Evolutionary conservation across 53 echinoderm and acorn worm species (phyloP), one percentile per base, ranked within the genome.

Genomic region (Antedon mediterranea): DNA sequence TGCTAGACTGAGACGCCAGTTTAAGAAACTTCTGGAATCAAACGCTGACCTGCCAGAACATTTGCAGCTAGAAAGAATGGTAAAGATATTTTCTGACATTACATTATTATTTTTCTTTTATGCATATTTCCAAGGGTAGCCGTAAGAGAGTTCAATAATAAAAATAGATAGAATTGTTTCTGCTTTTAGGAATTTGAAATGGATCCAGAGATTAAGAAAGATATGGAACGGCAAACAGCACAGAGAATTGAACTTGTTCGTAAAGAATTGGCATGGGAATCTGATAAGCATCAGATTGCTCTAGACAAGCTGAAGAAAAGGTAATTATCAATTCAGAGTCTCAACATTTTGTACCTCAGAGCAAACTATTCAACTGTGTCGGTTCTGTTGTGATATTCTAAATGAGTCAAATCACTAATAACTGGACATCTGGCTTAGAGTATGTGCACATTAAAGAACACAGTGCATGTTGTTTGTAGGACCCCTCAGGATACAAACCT

Each of bases 141-240:
- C 13, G 13, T 23, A 44, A 15, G 57, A 15, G 23, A 8, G 28
- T 7, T 4, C 78, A 23, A 18, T 13, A 18, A 28, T 23, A 80
- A 7, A 32, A 3, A 14, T 7, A 32, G 31, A 32, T 32, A 15
- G 20, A 28, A 2, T 23, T 71, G 26, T 30, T 32, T 78, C 72
- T 44, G 28, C n/a, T n/a, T 75, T 28, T 74, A 94, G 94, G 94
- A 94, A 41, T 94, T 94, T 94, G 94, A 94, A 82, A 94, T 94
- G 94, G 94, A 94, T 85, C 94, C 94, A 34, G 94, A 90, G 0
- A 94, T 94, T 72, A 74, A 90, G 32, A 82, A 82, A 37, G 94
- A 90, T 33, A 34, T 94, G 71, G 93, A 93, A 75, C 90, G 86
- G 71, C 90, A 94, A 82, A 94, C 90, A 0, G 81, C 81, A 11